These are phyloP conservation scores for Antheraea assamensis DNA, from an alignment of 2,888 invertebrate genomes.

Conservation along the genomic window DNA sequence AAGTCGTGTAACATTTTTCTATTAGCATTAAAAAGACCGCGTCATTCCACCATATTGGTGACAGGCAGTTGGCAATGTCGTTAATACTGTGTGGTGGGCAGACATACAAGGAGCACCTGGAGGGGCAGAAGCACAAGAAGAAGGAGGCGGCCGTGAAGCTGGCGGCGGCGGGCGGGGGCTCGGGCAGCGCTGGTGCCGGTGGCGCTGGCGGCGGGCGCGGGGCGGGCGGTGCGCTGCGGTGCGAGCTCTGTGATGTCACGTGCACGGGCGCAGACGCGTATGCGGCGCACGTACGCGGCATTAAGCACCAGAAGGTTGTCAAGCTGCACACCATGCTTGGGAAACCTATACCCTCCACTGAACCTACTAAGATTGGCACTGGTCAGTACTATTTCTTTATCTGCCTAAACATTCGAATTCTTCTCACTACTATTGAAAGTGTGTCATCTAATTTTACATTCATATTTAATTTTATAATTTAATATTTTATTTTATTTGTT, in stretches of 20 bases:
- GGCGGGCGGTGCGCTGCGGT: constrained; percentile 85
- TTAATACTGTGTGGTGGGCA: constrained; percentile 28
- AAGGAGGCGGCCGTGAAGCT: constrained; percentile 90
- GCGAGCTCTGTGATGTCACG: constrained; percentile 98
- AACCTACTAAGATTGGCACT: constrained; percentile 91
- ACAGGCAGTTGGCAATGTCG: too few species aligned
- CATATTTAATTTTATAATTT: neutral
- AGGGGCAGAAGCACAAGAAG: constrained; percentile 99
- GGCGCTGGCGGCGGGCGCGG: constrained; percentile 51
- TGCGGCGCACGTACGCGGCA: constrained; percentile 98
- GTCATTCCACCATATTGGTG: too few species aligned
- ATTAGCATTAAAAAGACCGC: too few species aligned
- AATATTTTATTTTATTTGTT: too few species aligned
- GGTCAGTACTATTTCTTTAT: constrained; percentile 25
- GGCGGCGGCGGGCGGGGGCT: constrained; percentile 84
- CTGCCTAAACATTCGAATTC: neutral
- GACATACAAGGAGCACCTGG: constrained; percentile 92
- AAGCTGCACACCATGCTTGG: constrained; percentile 98
- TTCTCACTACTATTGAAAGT: neutral
- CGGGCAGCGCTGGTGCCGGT: constrained; percentile 46
- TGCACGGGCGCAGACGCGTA: constrained; percentile 99
- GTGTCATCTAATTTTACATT: neutral
- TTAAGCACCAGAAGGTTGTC: constrained; percentile 98
- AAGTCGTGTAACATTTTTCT: too few species aligned
- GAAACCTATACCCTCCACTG: constrained; percentile 97